A percentile compares a stretch with the other conserved stretches of the same genome.
phyloP scores from a whole-genome alignment of 2,113 vertebrate genomes.

The Hemicordylus capensis region DNA sequence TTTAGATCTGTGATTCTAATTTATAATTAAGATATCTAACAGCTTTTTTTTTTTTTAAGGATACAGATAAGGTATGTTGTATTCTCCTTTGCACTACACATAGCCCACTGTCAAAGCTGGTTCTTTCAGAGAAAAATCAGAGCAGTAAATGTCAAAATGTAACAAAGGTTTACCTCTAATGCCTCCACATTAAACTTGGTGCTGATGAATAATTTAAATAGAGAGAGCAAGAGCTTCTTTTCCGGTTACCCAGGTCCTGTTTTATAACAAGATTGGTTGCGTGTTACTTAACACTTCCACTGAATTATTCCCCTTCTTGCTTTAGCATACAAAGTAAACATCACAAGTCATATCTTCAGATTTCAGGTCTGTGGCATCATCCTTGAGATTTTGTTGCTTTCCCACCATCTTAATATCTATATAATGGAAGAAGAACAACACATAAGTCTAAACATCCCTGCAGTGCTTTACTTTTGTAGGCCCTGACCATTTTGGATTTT shows the following conservation, averaged over 20 bases:
- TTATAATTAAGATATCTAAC: constrained; percentile 56
- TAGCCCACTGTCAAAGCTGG: neutral
- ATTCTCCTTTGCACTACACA: neutral
- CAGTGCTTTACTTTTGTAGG: neutral
- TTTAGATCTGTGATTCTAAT: constrained; percentile 55
- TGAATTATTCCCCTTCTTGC: neutral
- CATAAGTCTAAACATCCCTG: neutral
- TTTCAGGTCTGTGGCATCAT: constrained; percentile 19
- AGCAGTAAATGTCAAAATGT: constrained; percentile 34
- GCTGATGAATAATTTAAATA: constrained; percentile 38
- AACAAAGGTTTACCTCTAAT: constrained; percentile 39
- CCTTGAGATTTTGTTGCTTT: neutral
- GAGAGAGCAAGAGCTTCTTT: neutral
- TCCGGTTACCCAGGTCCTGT: constrained; percentile 17
- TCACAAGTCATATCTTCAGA: neutral
- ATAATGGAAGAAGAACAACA: neutral
- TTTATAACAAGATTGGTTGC: neutral
- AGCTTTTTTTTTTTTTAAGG: neutral
- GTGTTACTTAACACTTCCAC: neutral
- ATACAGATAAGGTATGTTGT: constrained; percentile 31
- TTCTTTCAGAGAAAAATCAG: constrained; percentile 20
- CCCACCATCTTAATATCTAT: neutral
- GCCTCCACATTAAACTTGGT: neutral
- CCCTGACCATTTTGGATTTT: neutral
- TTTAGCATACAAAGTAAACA: neutral